These are phyloP conservation scores for Dryadula phaetusa DNA, from an alignment of 2,888 invertebrate species.

Conservation along the genomic window DNA sequence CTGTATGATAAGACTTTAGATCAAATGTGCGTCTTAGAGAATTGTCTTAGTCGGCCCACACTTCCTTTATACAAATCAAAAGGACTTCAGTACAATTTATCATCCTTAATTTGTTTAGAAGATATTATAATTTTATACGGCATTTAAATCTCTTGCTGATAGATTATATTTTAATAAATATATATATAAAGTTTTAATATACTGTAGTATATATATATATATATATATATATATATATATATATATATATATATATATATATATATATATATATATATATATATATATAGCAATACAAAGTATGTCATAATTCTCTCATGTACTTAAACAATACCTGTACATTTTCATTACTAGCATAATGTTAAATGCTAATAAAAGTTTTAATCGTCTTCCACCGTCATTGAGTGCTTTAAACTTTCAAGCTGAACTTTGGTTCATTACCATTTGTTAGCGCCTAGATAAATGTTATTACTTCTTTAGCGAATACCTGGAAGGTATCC, in stretches of 20 bases:
- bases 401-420: constrained; percentile 29
- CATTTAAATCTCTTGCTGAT: too few relatives aligned
- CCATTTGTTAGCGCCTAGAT: constrained; percentile 38
- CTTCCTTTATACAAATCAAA: constrained; percentile 3
- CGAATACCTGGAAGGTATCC: constrained; percentile 40
- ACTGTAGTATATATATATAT: neutral
- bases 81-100: neutral
- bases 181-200: too few relatives aligned
- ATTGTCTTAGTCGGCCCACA: neutral
- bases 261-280: neutral
- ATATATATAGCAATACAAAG: neutral
- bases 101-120: neutral
- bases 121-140: neutral
- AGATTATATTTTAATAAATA: too few relatives aligned
- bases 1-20: constrained; percentile 33
- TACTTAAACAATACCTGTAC: neutral
- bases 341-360: constrained; percentile 7
- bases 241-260: neutral
- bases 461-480: constrained; percentile 44
- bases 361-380: constrained; percentile 31
- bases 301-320: neutral
- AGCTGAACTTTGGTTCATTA: constrained; percentile 42
- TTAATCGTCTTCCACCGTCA: constrained; percentile 27
- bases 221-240: neutral
- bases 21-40: constrained; percentile 20